These are phyloP conservation scores for Pasiphila rectangulata DNA, from an alignment of 2,888 invertebrate genomes.

Conservation along the genomic window DNA sequence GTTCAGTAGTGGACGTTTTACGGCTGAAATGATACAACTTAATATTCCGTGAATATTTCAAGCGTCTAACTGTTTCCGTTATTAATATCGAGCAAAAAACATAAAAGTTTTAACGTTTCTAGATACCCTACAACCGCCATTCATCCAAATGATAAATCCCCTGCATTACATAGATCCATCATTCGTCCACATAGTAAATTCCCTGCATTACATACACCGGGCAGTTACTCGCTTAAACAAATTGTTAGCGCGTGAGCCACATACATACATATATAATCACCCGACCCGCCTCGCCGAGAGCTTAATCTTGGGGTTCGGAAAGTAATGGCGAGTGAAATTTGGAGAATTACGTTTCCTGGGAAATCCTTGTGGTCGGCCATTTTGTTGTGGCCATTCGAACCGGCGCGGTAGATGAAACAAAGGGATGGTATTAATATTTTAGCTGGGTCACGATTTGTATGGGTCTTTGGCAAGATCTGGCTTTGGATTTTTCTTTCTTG, in stretches of 20 bases:
- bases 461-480: not conserved
- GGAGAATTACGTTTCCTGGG: slow-evolving; percentile 32
- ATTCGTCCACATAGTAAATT: slow-evolving; percentile 30
- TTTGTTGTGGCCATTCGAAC: not conserved
- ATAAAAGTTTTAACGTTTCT: too few species aligned
- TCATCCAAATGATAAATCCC: too few species aligned
- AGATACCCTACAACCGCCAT: too few species aligned
- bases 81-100: too few species aligned
- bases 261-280: slow-evolving; percentile 33
- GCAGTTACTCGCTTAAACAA: slow-evolving; percentile 37
- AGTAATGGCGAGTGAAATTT: slow-evolving; percentile 40
- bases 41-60: too few species aligned
- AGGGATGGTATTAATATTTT: not conserved
- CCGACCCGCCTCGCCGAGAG: slow-evolving; percentile 22
- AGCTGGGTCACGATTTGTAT: not conserved
- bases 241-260: slow-evolving; percentile 35
- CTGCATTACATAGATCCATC: too few species aligned
- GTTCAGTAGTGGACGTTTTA: too few species aligned
- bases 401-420: slow-evolving; percentile 5
- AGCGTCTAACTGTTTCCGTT: too few species aligned
- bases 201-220: slow-evolving; percentile 31
- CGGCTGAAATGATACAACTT: too few species aligned
- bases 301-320: slow-evolving; percentile 35
- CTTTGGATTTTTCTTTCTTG: too few species aligned
- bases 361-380: slow-evolving; percentile 26